Conservation (phyloP, 2,888 invertebrate genomes). For the Xylota sylvarum region DNA sequence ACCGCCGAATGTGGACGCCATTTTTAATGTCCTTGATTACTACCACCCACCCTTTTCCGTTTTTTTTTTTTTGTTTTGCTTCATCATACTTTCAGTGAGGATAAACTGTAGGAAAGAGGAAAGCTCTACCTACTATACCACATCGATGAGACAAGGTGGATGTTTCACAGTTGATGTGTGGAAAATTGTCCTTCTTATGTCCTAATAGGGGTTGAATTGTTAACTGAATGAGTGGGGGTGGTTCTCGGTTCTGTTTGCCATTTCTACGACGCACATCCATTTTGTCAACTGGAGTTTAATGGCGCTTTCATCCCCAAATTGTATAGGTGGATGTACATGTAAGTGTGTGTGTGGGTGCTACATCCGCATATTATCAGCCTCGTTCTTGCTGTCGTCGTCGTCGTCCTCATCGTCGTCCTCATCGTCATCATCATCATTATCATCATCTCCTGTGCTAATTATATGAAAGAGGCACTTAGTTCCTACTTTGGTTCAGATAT, state of each 20-base stretch:
- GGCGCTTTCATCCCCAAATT: slow-evolving; percentile 69
- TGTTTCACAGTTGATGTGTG: slow-evolving; percentile 74
- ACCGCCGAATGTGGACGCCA: slow-evolving; percentile 74
- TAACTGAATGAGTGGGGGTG: slow-evolving; percentile 68
- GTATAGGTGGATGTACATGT: background rate
- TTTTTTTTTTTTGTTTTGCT: slow-evolving; percentile 11
- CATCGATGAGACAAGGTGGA: slow-evolving; percentile 58
- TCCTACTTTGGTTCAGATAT: slow-evolving; percentile 77
- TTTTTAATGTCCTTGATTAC: slow-evolving; percentile 75
- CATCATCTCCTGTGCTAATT: slow-evolving; percentile 76
- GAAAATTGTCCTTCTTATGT: slow-evolving; percentile 76
- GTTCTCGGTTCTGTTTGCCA: slow-evolving; percentile 58
- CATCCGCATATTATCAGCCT: slow-evolving; percentile 15
- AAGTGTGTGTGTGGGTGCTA: background rate
- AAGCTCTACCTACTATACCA: background rate
- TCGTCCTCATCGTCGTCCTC: slow-evolving; percentile 60
- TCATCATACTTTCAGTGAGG: slow-evolving; percentile 4
- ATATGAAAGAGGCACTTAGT: slow-evolving; percentile 77
- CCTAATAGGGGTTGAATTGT: slow-evolving; percentile 77
- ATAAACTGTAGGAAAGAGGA: slow-evolving; percentile 25
- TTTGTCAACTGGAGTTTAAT: slow-evolving; percentile 76
- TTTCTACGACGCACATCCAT: slow-evolving; percentile 70
- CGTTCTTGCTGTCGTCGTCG: slow-evolving; percentile 32
- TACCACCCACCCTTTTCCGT: slow-evolving; percentile 16
- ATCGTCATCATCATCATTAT: slow-evolving; percentile 70